Evolutionary conservation across 2,113 vertebrate species (phyloP).

Genomic region (Chiloscyllium plagiosum): DNA sequence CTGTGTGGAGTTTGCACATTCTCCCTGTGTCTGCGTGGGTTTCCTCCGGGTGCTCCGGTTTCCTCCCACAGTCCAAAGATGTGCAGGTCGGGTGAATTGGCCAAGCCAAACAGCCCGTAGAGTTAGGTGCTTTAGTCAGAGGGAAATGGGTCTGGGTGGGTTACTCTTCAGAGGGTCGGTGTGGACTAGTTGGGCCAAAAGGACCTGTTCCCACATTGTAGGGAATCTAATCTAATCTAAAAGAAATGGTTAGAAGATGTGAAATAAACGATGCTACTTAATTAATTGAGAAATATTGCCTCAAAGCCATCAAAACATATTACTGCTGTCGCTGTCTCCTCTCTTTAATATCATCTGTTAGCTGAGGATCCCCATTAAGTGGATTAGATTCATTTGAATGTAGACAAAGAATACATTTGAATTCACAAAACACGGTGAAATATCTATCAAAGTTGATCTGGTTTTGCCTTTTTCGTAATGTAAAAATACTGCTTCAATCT

Average conservation of each 20-base stretch:
- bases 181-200: too few species aligned
- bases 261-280: not conserved
- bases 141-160: too few species aligned
- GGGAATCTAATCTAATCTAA: too few species aligned
- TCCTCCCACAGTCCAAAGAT: too few species aligned
- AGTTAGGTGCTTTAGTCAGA: too few species aligned
- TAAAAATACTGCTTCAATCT: not conserved
- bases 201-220: too few species aligned
- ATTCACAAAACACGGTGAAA: not conserved
- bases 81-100: too few species aligned
- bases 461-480: not conserved
- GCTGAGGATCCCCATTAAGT: not conserved
- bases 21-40: too few species aligned
- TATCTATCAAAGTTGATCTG: not conserved
- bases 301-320: not conserved
- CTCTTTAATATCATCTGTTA: not conserved
- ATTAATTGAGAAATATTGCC: not conserved
- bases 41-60: too few species aligned
- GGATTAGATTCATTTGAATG: not conserved
- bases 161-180: too few species aligned
- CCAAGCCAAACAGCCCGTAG: too few species aligned
- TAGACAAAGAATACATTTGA: not conserved
- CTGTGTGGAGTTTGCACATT: too few species aligned
- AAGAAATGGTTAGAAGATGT: not conserved
- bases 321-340: not conserved